Evolutionary conservation across 1,140 invertebrate species (phyloP), one percentile per base, ranked within the genome.

Genomic region (Cardiocondyla obscurior): DNA sequence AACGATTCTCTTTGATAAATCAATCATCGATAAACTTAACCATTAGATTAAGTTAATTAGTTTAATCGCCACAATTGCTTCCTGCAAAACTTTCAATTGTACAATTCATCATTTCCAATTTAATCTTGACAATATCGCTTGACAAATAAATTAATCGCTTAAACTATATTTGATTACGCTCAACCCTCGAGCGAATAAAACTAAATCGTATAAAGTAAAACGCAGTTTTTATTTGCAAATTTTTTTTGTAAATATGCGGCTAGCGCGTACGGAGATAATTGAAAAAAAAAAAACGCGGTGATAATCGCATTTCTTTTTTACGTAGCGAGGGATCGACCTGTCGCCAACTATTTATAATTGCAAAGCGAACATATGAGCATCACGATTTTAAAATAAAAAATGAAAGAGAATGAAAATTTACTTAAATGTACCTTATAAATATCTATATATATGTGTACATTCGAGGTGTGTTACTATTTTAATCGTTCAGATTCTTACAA

Each of bases 211-310:
- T 36, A n/a, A 14, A 64, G 19, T 64, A 19, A 49, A 76, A 76
- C 30, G 42, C 30, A 49, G 25, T 39, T 67, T 77, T 77, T 77
- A 77, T 67, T 77, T 51, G 33, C 7, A 77, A 51, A 65, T 77
- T 49, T 77, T 14, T 12, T 16, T 65, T 60, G 10, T n/a, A 77
- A 65, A 77, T 36, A 67, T 79, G 12, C 62, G 39, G 25, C 28
- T 55, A 39, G 65, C 46, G 65, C 36, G 28, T 42, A 39, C 25
- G 33, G 33, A 62, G 49, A 7, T 4, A 28, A n/a, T n/a, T 49
- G 42, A 0, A 49, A 55, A 72, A 64, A 76, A 62, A 64, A 46
- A 70, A 76, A 64, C 19, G 16, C 53, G 36, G 5, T 36, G 22
- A 1, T 16, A 60, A 53, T 49, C 44, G 57, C 58, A 12, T 39